These are phyloP conservation scores for Notothenia coriiceps DNA, from an alignment of 2,113 vertebrate species.

Conservation along the genomic window DNA sequence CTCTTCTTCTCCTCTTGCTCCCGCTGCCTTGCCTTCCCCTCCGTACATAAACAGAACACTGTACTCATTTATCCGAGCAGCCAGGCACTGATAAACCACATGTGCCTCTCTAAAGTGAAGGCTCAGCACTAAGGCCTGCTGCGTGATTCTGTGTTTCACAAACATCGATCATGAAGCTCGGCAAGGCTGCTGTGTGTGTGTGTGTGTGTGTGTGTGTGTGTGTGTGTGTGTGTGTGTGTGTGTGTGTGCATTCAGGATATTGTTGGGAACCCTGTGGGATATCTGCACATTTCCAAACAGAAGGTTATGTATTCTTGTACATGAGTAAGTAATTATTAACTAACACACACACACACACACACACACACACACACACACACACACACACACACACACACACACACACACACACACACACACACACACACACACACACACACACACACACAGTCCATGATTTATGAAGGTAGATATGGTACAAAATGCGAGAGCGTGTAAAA, in stretches of 20 bases:
- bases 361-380: not conserved
- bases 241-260: not conserved
- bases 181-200: not conserved
- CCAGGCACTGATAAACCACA: constrained; percentile 72
- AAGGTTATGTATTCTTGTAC: not conserved
- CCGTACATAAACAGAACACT: constrained; percentile 42
- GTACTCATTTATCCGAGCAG: constrained; percentile 42
- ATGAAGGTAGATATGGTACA: not conserved
- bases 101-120: constrained; percentile 71
- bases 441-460: not conserved
- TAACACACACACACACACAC: not conserved
- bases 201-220: constrained; percentile 5
- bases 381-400: not conserved
- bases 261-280: not conserved
- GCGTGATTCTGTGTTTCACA: constrained; percentile 69
- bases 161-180: constrained; percentile 71
- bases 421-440: too few species aligned
- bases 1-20: constrained; percentile 1
- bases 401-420: too few species aligned
- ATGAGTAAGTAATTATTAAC: constrained; percentile 16
- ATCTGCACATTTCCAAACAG: constrained; percentile 5
- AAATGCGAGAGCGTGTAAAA: too few species aligned
- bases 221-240: not conserved
- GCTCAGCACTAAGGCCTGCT: constrained; percentile 79
- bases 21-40: constrained; percentile 5